Conservation (phyloP, 1,140 invertebrate species). For the Drosophila asahinai region DNA sequence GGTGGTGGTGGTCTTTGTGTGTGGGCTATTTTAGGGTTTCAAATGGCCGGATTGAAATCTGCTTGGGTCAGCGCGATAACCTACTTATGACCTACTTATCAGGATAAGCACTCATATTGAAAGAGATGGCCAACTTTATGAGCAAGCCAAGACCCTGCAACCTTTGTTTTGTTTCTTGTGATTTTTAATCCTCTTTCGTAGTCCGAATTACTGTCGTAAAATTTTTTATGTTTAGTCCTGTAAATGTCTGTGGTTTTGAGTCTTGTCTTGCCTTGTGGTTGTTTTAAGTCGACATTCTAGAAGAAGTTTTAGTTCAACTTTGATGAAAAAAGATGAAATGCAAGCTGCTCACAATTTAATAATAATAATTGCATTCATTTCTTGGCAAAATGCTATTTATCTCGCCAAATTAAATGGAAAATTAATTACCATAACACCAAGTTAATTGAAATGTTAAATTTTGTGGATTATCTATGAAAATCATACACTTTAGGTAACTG, state of each 20-base stretch:
- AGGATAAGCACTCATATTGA: constrained; percentile 10
- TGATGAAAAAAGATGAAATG: background rate
- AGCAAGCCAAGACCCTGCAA: background rate
- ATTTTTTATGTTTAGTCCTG: constrained; percentile 28
- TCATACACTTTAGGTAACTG: background rate
- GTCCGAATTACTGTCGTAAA: constrained; percentile 34
- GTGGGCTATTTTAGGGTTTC: constrained; percentile 28
- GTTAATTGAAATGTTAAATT: background rate
- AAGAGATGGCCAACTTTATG: constrained; percentile 16
- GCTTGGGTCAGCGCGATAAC: constrained; percentile 46
- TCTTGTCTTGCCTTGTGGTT: constrained; percentile 1
- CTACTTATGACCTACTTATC: constrained; percentile 40
- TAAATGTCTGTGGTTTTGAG: constrained; percentile 10
- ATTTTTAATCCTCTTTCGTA: constrained; percentile 33
- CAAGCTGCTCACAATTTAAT: background rate
- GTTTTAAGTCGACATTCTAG: background rate
- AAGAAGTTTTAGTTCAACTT: background rate
- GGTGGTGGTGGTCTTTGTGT: background rate
- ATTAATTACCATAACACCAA: background rate
- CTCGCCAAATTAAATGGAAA: background rate
- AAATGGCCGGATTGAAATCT: constrained; percentile 26
- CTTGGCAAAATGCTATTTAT: background rate
- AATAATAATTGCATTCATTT: background rate
- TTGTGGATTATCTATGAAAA: background rate
- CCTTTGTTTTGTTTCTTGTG: constrained; percentile 23